Evolutionary conservation across 2,888 invertebrate species (phyloP), one percentile per base, ranked within the genome.

Genomic region (Pseudoips prasinana): DNA sequence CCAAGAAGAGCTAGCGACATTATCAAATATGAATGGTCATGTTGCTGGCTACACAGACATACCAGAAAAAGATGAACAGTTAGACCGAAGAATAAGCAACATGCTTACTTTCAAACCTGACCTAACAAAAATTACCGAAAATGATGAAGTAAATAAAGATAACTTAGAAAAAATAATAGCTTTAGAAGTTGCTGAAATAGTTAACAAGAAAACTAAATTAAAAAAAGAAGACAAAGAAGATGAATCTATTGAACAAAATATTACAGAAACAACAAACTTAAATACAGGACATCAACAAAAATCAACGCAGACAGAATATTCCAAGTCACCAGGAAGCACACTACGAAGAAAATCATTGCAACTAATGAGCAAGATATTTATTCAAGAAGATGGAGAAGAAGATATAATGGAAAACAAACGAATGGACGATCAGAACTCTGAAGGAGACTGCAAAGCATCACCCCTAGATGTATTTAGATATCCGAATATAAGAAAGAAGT

Each of bases 401-500:
- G 75, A 79, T 47, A 27, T 62, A 0, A 41, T 73, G 4, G 83
- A 83, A 26, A 78, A 80, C 52, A 83, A 73, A 23, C 76, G 56
- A 42, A 82, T 85, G 69, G 84, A 87, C 36, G 83, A 86, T 39
- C 72, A 84, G 47, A 83, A 82, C 45, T 85, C 85, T 0, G 83
- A 85, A 60, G 82, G 79, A 22, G 83, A 87, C 46, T 82, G 83
- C 14, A 89, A 90, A 42, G 91, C 91, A 0, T 91, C 91, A n/a
- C 90, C 90, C 0, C 65, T 92, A 59, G 92, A 93, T 62, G 76
- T 92, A 24, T 90, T 92, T 38, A 82, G 89, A 54, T 91, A 92
- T 64, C 92, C 92, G 0, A 92, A 92, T 67, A 91, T 92, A 45
- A 81, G 92, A 25, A 92, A 90, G 58, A 93, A 92, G 59, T 92